These are phyloP conservation scores for Lydus trimaculatus DNA, from an alignment of 2,888 invertebrate species.

Conservation along the genomic window DNA sequence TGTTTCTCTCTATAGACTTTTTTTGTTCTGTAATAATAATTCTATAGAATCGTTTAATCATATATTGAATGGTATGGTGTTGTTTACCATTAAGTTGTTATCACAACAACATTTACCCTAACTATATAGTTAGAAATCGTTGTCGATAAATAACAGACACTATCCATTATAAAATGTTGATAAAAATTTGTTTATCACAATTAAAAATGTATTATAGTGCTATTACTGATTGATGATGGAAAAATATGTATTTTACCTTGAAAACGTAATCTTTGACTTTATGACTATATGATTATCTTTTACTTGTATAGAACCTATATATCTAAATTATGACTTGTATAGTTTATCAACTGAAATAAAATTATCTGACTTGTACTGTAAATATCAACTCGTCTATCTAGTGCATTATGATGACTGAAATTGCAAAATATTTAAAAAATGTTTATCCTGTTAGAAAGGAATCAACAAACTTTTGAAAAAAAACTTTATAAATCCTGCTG, in stretches of 20 bases:
- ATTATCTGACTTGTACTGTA: too few relatives aligned
- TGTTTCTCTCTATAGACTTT: too few relatives aligned
- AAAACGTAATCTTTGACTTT: slow-evolving; percentile 8
- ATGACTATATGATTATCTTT: not conserved
- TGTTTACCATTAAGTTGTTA: not conserved
- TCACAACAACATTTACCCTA: not conserved
- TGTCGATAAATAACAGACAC: slow-evolving; percentile 6
- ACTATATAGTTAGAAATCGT: not conserved
- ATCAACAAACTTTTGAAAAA: too few relatives aligned
- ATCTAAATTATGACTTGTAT: not conserved
- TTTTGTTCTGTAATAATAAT: too few relatives aligned
- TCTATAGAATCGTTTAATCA: too few relatives aligned
- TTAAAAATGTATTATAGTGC: slow-evolving; percentile 11
- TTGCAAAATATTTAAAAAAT: too few relatives aligned
- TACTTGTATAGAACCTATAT: not conserved
- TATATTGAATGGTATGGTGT: not conserved
- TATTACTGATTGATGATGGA: slow-evolving; percentile 6
- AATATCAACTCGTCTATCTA: too few relatives aligned
- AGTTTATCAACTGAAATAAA: not conserved
- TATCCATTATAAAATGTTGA: slow-evolving; percentile 7
- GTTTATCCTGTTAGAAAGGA: too few relatives aligned
- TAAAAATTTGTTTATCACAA: slow-evolving; percentile 5
- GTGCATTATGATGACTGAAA: too few relatives aligned
- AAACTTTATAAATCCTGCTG: too few relatives aligned
- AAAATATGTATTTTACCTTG: slow-evolving; percentile 8